Conservation (phyloP, 2,113 vertebrate species). For the Macquaria australasica region DNA sequence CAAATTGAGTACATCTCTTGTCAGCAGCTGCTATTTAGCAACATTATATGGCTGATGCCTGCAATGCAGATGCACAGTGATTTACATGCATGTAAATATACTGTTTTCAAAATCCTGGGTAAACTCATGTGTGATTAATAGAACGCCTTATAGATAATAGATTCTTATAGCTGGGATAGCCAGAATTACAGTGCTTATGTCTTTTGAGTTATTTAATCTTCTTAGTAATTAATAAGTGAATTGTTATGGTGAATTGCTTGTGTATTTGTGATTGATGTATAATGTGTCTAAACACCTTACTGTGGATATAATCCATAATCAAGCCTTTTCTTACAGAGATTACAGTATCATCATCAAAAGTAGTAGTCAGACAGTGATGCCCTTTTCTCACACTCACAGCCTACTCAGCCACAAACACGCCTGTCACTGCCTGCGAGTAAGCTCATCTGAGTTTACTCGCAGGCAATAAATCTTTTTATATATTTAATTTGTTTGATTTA, state of each 20-base stretch:
- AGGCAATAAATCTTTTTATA: constrained; percentile 59
- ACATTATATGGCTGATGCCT: not conserved
- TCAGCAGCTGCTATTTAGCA: not conserved
- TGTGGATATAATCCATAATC: constrained; percentile 6
- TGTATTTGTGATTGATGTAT: not conserved
- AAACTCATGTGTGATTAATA: not conserved
- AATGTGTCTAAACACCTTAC: not conserved
- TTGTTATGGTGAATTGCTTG: not conserved
- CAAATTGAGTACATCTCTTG: not conserved
- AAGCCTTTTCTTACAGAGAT: not conserved
- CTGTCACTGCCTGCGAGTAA: constrained; percentile 13
- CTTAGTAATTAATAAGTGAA: not conserved
- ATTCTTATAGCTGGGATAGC: not conserved
- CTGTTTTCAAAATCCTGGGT: not conserved
- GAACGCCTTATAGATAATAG: not conserved
- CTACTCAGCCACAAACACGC: constrained; percentile 7
- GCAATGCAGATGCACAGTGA: not conserved
- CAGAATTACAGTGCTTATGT: not conserved
- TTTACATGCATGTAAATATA: not conserved
- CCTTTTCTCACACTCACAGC: constrained; percentile 4
- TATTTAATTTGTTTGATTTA: constrained; percentile 70
- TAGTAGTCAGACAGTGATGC: not conserved
- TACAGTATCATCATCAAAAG: not conserved
- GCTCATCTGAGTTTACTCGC: constrained; percentile 31
- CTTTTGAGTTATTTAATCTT: not conserved